phyloP scores from a whole-genome alignment of 2,888 invertebrate species.

The Melitaea athalia region DNA sequence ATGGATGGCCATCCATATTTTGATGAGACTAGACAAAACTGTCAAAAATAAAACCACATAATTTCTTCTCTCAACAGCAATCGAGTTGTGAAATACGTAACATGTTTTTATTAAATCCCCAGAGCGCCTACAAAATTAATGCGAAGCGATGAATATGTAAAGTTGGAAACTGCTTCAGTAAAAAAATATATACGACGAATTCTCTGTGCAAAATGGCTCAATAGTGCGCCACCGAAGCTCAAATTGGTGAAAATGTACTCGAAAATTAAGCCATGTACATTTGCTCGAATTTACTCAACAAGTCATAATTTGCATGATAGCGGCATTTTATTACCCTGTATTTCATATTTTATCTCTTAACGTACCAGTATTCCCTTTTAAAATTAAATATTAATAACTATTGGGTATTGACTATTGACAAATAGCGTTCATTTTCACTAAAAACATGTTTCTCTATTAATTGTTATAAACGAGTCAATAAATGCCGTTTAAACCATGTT shows the following conservation, averaged over 20 bases:
- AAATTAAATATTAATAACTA: constrained; percentile 24
- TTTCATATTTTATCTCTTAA: constrained; percentile 33
- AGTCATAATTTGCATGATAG: constrained; percentile 32
- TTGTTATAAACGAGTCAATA: background rate
- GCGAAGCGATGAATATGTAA: constrained; percentile 46
- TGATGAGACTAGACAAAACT: no score
- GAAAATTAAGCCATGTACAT: constrained; percentile 32
- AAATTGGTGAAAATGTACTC: constrained; percentile 33
- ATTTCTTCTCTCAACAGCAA: constrained; percentile 47
- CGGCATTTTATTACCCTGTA: constrained; percentile 27
- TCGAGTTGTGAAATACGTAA: constrained; percentile 55
- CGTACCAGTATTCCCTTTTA: constrained; percentile 26
- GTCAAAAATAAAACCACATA: background rate
- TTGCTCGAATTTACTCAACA: constrained; percentile 30
- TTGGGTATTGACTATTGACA: constrained; percentile 1
- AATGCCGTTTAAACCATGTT: background rate
- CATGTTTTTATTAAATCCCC: constrained; percentile 59
- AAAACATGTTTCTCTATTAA: background rate
- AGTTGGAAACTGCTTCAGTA: constrained; percentile 47
- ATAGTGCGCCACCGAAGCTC: constrained; percentile 6
- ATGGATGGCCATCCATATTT: no score
- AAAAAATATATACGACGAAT: constrained; percentile 41
- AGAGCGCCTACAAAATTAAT: constrained; percentile 40
- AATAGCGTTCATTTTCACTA: background rate
- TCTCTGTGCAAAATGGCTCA: constrained; percentile 20